Conservation (phyloP, 2,797 vertebrate species). For the Emydoidea blandingii region DNA sequence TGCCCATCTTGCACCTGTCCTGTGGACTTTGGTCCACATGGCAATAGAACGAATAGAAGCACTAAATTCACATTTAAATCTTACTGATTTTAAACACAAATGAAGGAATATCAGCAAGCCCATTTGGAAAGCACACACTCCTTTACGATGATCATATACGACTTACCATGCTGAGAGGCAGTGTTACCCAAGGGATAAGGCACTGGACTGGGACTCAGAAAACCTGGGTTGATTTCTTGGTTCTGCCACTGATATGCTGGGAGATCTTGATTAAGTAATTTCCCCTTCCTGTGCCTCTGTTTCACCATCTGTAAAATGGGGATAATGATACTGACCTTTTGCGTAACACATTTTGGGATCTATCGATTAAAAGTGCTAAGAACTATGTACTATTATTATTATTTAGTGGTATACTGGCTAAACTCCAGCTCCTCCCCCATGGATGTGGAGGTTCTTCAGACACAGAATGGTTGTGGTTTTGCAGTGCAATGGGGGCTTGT, state of each 20-base stretch:
- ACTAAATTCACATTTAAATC: neutral
- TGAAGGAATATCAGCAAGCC: neutral
- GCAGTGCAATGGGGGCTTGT: neutral
- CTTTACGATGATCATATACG: neutral
- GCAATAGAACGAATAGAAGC: fast-evolving
- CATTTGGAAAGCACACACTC: neutral
- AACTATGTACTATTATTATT: neutral
- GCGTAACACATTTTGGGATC: neutral
- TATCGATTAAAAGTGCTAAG: neutral
- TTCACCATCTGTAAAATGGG: neutral
- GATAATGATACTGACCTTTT: neutral
- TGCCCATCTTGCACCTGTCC: neutral
- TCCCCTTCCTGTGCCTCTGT: neutral
- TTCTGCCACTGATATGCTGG: neutral
- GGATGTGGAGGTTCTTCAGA: neutral
- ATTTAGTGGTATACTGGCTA: neutral
- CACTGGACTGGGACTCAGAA: neutral
- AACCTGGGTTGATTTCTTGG: neutral
- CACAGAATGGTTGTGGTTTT: neutral
- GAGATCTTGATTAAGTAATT: neutral
- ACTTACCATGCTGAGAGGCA: neutral
- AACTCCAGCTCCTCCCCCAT: neutral
- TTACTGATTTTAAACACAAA: neutral
- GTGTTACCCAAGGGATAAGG: too few species aligned
- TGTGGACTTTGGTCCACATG: neutral